Evolutionary conservation across 2,888 invertebrate species (phyloP).

Genomic region (Clivina fossor): DNA sequence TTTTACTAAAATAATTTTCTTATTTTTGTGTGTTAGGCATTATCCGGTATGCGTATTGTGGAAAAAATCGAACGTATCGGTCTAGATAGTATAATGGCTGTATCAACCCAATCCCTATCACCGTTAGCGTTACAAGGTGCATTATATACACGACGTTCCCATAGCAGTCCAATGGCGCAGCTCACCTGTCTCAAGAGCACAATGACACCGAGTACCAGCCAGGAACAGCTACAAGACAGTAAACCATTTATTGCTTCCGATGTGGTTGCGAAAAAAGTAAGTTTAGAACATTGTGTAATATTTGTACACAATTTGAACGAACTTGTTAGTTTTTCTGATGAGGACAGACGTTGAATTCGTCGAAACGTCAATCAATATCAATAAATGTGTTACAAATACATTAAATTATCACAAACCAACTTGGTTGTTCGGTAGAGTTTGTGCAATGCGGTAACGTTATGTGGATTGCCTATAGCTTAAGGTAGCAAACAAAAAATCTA

Average conservation of each 20-base stretch:
- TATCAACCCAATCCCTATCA: conserved; percentile 61
- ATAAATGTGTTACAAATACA: no score
- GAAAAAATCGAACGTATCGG: conserved; percentile 71
- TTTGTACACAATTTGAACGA: no score
- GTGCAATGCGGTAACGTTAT: no score
- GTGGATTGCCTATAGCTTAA: no score
- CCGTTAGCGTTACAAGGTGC: conserved; percentile 66
- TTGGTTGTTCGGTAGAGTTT: no score
- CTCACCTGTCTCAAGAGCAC: conserved; percentile 68
- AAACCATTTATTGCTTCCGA: no score
- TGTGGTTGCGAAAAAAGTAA: conserved; percentile 25
- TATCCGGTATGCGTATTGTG: conserved; percentile 58
- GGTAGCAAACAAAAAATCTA: no score
- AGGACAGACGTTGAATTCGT: no score
- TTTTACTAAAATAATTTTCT: background rate
- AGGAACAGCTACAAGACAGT: conserved; percentile 32
- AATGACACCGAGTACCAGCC: conserved; percentile 38
- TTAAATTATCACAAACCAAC: no score
- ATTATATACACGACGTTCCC: conserved; percentile 60
- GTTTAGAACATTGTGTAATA: no score
- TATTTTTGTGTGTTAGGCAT: conserved; percentile 42
- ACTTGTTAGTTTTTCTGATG: no score
- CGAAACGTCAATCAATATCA: no score
- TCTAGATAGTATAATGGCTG: conserved; percentile 66
- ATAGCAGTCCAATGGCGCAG: conserved; percentile 79